Evolutionary conservation across 2,797 vertebrate species (phyloP).

Genomic region (Muraenolepis orangiensis): DNA sequence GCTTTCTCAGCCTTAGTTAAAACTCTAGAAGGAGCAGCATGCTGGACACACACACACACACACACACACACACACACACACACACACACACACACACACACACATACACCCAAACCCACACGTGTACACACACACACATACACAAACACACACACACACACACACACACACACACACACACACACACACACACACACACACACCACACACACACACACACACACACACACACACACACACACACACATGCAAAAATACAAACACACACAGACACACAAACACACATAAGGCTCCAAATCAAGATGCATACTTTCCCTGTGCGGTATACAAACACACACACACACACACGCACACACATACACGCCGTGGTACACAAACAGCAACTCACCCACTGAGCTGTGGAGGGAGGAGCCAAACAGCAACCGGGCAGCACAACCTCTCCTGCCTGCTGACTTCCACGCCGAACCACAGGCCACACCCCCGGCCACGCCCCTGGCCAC

Average conservation of each 20-base stretch:
- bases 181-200: background rate
- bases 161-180: too few relatives aligned
- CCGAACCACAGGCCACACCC: background rate
- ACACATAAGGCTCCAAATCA: background rate
- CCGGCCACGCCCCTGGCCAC: conserved; percentile 66
- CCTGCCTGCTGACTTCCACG: too few relatives aligned
- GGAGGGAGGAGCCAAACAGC: conserved; percentile 65
- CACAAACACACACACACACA: too few relatives aligned
- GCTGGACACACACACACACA: too few relatives aligned
- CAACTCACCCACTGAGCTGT: conserved; percentile 51
- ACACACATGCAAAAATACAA: background rate
- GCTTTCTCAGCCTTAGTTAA: too few relatives aligned
- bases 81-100: too few relatives aligned
- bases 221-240: background rate
- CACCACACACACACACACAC: background rate
- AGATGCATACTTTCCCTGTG: background rate
- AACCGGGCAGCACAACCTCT: too few relatives aligned
- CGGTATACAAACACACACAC: background rate
- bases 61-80: too few relatives aligned
- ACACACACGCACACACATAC: background rate
- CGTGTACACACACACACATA: too few relatives aligned
- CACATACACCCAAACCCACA: too few relatives aligned
- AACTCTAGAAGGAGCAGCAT: too few relatives aligned
- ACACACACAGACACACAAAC: conserved; percentile 1
- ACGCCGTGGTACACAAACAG: conserved; percentile 1